phyloP scores from a whole-genome alignment of 2,888 invertebrate species.

The Hypselothyrea guttata region DNA sequence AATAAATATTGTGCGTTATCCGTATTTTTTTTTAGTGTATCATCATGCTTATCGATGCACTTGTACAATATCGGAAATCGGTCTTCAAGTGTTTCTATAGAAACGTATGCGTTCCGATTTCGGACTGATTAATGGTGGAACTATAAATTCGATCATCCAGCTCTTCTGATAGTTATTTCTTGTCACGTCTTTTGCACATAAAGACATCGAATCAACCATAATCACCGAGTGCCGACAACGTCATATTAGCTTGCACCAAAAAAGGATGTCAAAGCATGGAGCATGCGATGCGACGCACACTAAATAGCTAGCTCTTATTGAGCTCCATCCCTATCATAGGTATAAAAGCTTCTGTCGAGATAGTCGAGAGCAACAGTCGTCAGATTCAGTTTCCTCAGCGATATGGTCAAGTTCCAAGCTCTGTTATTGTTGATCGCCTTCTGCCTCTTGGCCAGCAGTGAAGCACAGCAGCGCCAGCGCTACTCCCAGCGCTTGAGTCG shows the following conservation, averaged over 20 bases:
- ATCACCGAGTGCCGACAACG: conserved; percentile 54
- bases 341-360: conserved; percentile 55
- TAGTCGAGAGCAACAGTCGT: conserved; percentile 54
- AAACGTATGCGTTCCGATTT: conserved; percentile 49
- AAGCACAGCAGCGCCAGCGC: conserved; percentile 62
- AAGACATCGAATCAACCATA: conserved; percentile 54
- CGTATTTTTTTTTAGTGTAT: no score
- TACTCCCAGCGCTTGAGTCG: conserved; percentile 59
- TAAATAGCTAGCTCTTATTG: conserved; percentile 50
- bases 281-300: conserved; percentile 60
- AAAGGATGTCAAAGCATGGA: conserved; percentile 63
- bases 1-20: no score
- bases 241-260: conserved; percentile 60
- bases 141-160: conserved; percentile 63
- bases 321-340: conserved; percentile 45
- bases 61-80: conserved; percentile 12
- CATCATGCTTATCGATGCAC: not conserved
- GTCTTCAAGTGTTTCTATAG: not conserved
- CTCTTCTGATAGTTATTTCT: conserved; percentile 63
- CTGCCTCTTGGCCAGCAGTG: conserved; percentile 45
- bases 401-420: conserved; percentile 74
- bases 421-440: conserved; percentile 53
- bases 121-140: conserved; percentile 73
- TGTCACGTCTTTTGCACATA: conserved; percentile 71
- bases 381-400: conserved; percentile 41